Percentiles rank a stretch among this genome's conserved stretches.
phyloP scores from a whole-genome alignment of 2,797 vertebrate species.

The Propithecus deckenii region DNA sequence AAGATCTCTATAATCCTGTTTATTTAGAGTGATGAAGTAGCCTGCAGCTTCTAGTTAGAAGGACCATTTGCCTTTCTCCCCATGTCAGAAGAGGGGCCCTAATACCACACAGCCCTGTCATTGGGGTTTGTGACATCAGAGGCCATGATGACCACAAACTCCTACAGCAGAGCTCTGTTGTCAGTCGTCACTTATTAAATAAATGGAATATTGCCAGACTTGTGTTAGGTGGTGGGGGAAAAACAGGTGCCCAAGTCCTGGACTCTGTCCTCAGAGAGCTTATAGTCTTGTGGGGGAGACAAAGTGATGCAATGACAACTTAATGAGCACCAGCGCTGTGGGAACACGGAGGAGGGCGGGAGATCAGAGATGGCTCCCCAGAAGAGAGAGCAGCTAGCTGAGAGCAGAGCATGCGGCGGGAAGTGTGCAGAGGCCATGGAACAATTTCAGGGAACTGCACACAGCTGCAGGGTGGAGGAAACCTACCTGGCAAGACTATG shows the following conservation, averaged over 20 bases:
- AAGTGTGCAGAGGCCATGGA: background rate
- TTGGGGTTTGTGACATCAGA: background rate
- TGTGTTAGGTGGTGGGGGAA: background rate
- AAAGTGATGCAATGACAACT: background rate
- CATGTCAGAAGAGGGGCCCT: too few species aligned
- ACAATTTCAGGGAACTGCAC: background rate
- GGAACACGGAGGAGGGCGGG: rapidly evolving
- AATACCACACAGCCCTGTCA: background rate
- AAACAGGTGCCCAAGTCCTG: rapidly evolving
- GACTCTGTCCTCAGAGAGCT: background rate
- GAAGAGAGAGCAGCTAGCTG: rapidly evolving
- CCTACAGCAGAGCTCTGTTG: background rate
- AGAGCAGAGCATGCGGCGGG: background rate
- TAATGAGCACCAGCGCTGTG: background rate
- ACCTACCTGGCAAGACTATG: background rate
- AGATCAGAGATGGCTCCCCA: background rate
- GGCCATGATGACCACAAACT: background rate
- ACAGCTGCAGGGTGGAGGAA: rapidly evolving
- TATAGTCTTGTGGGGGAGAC: background rate
- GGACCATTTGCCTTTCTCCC: background rate
- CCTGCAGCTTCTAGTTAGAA: background rate
- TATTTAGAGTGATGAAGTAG: background rate
- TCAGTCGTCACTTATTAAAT: background rate
- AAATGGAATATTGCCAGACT: background rate
- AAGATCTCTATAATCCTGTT: background rate